Evolutionary conservation across 1,140 invertebrate species (phyloP), one percentile per base, ranked within the genome.

Genomic region (Macrobrachium rosenbergii): DNA sequence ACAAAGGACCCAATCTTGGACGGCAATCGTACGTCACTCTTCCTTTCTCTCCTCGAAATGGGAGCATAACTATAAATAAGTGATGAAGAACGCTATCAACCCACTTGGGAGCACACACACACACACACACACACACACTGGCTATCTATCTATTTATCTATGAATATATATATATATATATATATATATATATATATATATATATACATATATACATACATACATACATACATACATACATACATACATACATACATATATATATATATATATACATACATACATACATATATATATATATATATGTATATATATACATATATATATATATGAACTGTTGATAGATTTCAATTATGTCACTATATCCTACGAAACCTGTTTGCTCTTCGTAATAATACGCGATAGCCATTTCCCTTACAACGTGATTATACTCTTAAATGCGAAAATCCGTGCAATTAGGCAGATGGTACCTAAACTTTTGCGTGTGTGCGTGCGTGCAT

Each of bases 271-370:
- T 69, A 69, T 5, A 69, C 72, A 75, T 45, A 75, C 72, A 75
- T 45, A 75, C 72, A 75, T 45, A 75, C 72, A 69, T n/a, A 69
- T 69, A 12, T n/a, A 69, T n/a, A 69, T n/a, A 69, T 69, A 69
- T 5, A 69, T n/a, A 69, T 69, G 28, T n/a, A 69, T n/a, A 69
- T n/a, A 69, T 69, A 69, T 5, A 69, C 72, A 69, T 69, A 12
- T n/a, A 69, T n/a, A 69, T n/a, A 69, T 69, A 69, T 5, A 69
- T 11, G 45, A 14, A 37, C 72, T 45, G 37, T 19, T 10, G 6
- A 21, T 16, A n/a, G 19, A 73, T n/a, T 21, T 43, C 0, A 73
- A 43, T 45, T 19, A 5, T 19, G n/a, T 10, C 28, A 37, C 1
- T 37, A 1, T 37, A 37, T 37, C 28, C 3, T 37, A 37, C 28